These are phyloP conservation scores for Osmerus mordax DNA, from an alignment of 2,113 vertebrate species.

Conservation along the genomic window DNA sequence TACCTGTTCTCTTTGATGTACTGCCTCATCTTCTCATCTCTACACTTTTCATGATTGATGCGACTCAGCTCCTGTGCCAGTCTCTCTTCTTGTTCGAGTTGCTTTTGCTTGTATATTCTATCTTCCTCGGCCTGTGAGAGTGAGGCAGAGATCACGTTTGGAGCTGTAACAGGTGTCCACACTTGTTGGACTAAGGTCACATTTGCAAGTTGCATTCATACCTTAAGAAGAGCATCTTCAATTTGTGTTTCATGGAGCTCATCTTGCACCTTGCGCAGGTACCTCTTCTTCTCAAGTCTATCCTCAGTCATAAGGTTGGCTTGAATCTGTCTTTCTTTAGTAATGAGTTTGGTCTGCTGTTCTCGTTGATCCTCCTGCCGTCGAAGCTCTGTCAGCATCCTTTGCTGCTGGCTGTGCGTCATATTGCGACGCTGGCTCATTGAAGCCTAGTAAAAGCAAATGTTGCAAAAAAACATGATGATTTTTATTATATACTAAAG, in stretches of 20 bases:
- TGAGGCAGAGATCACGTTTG: not conserved
- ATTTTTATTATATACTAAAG: not conserved
- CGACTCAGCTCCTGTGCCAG: conserved; percentile 80
- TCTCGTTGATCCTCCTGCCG: conserved; percentile 51
- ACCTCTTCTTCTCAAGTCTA: conserved; percentile 57
- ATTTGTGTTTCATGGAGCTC: conserved; percentile 71
- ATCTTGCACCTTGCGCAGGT: conserved; percentile 65
- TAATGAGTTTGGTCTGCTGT: conserved; percentile 51
- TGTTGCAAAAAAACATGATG: not conserved
- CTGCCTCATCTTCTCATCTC: conserved; percentile 86
- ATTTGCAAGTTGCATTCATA: conserved; percentile 34
- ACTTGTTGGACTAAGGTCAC: not conserved
- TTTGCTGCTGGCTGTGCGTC: conserved; percentile 47
- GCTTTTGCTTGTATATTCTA: conserved; percentile 49
- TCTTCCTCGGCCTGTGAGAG: conserved; percentile 76
- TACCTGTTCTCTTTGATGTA: conserved; percentile 88
- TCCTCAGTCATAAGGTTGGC: conserved; percentile 65
- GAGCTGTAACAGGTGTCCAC: not conserved
- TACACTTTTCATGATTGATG: conserved; percentile 70
- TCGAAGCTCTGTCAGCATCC: conserved; percentile 34
- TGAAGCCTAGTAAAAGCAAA: conserved; percentile 22
- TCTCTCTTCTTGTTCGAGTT: conserved; percentile 80
- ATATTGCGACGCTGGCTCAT: conserved; percentile 41
- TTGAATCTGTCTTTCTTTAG: conserved; percentile 43
- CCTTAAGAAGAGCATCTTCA: conserved; percentile 73